phyloP scores from a whole-genome alignment of 23 tunicate species.

The Phallusia fumigata region DNA sequence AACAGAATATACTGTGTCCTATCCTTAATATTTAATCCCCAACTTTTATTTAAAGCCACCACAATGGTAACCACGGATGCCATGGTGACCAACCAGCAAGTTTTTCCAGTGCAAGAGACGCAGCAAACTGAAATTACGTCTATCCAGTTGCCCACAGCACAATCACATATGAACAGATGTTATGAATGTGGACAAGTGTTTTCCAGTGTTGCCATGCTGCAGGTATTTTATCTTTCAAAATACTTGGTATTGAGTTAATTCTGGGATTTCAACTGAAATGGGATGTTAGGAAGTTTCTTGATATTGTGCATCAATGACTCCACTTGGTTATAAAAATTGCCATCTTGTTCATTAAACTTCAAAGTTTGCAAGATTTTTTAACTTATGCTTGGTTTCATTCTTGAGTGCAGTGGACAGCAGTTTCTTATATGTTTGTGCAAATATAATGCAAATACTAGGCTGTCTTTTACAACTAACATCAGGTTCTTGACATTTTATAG shows the following conservation, averaged over 20 bases:
- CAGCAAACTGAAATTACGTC: neutral
- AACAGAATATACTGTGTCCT: neutral
- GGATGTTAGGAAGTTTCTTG: too few species aligned
- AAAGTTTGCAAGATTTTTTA: too few species aligned
- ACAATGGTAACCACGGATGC: constrained; percentile 3
- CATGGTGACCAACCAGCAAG: constrained; percentile 11
- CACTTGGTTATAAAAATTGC: too few species aligned
- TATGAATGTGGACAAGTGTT: constrained; percentile 87
- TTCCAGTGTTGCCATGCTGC: constrained; percentile 65
- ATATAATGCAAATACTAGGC: too few species aligned
- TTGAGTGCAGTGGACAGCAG: too few species aligned
- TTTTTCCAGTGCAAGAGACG: neutral
- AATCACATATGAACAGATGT: constrained; percentile 70
- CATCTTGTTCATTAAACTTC: too few species aligned
- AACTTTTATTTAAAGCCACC: neutral
- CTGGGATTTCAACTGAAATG: too few species aligned
- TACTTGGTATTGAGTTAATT: neutral
- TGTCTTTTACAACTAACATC: too few species aligned
- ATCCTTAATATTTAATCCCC: neutral
- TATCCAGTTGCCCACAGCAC: constrained; percentile 21
- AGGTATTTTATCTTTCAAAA: constrained; percentile 31
- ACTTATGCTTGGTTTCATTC: too few species aligned
- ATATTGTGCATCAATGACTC: too few species aligned
- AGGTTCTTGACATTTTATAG: too few species aligned
- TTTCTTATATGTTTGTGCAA: too few species aligned